Evolutionary conservation across 2,797 vertebrate genomes (phyloP), one percentile per base, ranked within the genome.

Genomic region (Danionella dracula): DNA sequence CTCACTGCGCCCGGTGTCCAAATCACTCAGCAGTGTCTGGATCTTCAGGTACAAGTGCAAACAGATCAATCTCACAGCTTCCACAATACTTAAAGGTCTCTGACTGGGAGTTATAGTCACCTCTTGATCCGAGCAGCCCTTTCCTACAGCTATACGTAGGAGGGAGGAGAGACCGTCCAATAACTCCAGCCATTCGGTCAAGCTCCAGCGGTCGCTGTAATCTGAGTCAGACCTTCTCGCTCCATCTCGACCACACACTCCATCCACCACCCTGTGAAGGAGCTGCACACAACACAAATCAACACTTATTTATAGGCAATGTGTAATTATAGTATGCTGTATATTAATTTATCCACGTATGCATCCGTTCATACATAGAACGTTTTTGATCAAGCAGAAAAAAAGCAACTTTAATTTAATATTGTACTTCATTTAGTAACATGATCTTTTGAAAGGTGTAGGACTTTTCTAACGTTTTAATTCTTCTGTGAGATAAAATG

Each of bases 231-330:
- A 82, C 66, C 88, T 77, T 2, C 65, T 79, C 41, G 94, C 93
- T 59, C 84, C 86, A 0, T 85, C 76, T 5, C 87, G 85, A 1
- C 95, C 93, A 76, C 94, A 97, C n/a, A 98, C 51, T n/a, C 92
- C 89, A 81, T 98, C 95, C 17, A 95, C 78, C 56, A 92, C 68
- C 68, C 86, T 89, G 81, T 98, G 95, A 73, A 95, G 85, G 35
- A 97, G 87, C 96, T 99, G 45, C 23, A 27, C 6, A 9, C 70
- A 51, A 35, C 40, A 46, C 75, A 8, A 73, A 57, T 1, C 13
- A 57, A 1, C 10, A 35, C 32, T 8, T 9, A 31, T 4, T n/a
- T n/a, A n/a, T n/a, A n/a, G n/a, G n/a, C n/a, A n/a, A n/a, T n/a
- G n/a, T n/a, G n/a, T n/a, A n/a, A n/a, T n/a, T n/a, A n/a, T n/a